Conservation (phyloP, 2,888 invertebrate genomes). For the Pachliopta kotzebuea region DNA sequence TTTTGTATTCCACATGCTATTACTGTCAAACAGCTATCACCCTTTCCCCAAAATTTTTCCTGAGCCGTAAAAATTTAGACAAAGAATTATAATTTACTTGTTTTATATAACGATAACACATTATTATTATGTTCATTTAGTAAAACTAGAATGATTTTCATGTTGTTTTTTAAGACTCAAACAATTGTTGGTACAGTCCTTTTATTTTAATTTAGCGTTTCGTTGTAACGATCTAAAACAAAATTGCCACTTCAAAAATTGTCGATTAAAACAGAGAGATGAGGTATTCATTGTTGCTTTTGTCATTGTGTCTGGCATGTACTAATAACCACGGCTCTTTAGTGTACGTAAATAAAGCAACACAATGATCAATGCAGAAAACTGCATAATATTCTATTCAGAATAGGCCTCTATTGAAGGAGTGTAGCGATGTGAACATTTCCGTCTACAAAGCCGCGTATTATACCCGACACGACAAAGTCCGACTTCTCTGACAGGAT, state of each 20-base stretch:
- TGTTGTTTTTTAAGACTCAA: too few species aligned
- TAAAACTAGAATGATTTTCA: too few species aligned
- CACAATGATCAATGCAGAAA: conserved; percentile 27
- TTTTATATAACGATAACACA: too few species aligned
- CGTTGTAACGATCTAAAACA: not conserved
- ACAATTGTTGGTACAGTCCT: too few species aligned
- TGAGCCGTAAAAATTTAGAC: too few species aligned
- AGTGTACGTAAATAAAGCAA: conserved; percentile 12
- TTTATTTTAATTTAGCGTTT: not conserved
- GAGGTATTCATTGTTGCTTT: not conserved
- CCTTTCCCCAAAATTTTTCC: too few species aligned
- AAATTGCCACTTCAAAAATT: conserved; percentile 3
- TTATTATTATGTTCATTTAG: too few species aligned
- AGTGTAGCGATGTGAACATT: conserved; percentile 32
- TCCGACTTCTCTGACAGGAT: conserved; percentile 31
- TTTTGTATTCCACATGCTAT: too few species aligned
- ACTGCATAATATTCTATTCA: conserved; percentile 30
- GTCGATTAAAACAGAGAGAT: conserved; percentile 6
- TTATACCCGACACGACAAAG: conserved; percentile 32
- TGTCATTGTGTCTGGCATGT: conserved; percentile 13
- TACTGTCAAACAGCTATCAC: too few species aligned
- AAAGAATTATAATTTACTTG: too few species aligned
- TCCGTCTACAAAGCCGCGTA: conserved; percentile 33
- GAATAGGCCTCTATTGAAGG: conserved; percentile 28
- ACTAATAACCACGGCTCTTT: conserved; percentile 4